Evolutionary conservation across 2,113 vertebrate species (phyloP).

Genomic region (Pluvianellus socialis): DNA sequence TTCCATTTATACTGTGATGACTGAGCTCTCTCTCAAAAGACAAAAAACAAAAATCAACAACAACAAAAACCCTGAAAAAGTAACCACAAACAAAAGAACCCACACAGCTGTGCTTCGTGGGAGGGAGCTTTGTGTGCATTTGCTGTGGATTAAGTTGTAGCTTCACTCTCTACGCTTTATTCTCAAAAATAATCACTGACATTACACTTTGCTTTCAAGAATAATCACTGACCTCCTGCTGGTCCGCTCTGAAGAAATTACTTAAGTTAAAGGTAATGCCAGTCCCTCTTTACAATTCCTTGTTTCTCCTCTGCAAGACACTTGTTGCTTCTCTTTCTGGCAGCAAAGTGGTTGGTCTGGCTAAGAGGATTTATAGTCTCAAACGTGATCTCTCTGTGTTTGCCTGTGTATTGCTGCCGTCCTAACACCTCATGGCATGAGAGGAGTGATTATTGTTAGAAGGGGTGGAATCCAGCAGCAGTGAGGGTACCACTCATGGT

Average conservation of each 20-base stretch:
- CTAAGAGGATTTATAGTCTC: slow-evolving; percentile 40
- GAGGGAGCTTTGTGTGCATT: background rate
- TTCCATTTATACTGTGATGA: background rate
- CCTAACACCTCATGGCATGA: background rate
- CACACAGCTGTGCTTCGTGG: background rate
- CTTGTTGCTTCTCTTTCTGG: background rate
- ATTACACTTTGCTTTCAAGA: background rate
- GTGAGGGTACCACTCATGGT: background rate
- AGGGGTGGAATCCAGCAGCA: background rate
- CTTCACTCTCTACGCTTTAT: background rate
- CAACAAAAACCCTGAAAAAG: too few relatives aligned
- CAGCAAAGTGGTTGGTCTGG: background rate
- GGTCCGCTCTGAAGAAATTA: background rate
- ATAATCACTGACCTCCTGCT: background rate
- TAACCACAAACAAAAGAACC: background rate
- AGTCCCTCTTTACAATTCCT: background rate
- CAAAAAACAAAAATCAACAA: background rate
- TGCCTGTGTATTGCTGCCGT: background rate
- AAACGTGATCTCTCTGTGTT: background rate
- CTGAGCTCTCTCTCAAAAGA: background rate
- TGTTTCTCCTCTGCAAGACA: background rate
- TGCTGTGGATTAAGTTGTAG: background rate
- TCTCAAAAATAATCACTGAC: background rate
- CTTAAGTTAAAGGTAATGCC: background rate
- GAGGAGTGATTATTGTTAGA: background rate